Base-by-base conservation (phyloP, 2,888 invertebrate species). In the Glaucopsyche alexis region DNA sequence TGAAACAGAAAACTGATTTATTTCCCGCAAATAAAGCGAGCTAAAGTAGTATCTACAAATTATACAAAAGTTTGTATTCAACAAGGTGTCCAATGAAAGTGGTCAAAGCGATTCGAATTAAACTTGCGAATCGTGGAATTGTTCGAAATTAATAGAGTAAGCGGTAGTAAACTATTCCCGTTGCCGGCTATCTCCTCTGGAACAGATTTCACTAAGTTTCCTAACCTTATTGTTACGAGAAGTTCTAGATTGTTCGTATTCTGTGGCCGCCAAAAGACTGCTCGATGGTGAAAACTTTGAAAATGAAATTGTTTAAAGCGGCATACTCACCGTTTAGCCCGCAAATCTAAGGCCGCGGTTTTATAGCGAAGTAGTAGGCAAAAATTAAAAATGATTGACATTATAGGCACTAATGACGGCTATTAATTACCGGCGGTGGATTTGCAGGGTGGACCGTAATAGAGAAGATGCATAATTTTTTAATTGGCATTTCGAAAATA, bases 71-170 rank as follows among this genome's bases (percentile, higher is more conserved):
- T 47, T 72, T 64, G 49, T 40, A 47, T 55, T 71, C 66, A 67
- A 60, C 45, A 16, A 16, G 71, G 50, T 67, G 52, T 52, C 14
- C 13, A 72, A 52, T 49, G 14, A 29, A 69, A 49, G 69, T 69
- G 69, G 69, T 67, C 67, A 67, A 67, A 67, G 67, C 47, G 67
- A 67, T 69, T 47, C 69, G 69, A 69, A 69, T 69, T 69, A 49
- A 47, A 69, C 69, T 69, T 69, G 45, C 67, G 49, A 69, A 7
- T 49, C 49, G 69, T 47, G 11, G 47, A 47, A 29, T 49, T 49
- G 69, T 69, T 69, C 29, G 13, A 29, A 69, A 69, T 69, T 69
- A 69, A 69, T 49, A 69, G 47, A 47, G 47, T 49, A 49, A 49
- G 69, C 69, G 69, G 69, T 49, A 14, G 47, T 47, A 8, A 69